Evolutionary conservation across 1,140 invertebrate species (phyloP), one percentile per base, ranked within the genome.

Genomic region (Macrobrachium nipponense): DNA sequence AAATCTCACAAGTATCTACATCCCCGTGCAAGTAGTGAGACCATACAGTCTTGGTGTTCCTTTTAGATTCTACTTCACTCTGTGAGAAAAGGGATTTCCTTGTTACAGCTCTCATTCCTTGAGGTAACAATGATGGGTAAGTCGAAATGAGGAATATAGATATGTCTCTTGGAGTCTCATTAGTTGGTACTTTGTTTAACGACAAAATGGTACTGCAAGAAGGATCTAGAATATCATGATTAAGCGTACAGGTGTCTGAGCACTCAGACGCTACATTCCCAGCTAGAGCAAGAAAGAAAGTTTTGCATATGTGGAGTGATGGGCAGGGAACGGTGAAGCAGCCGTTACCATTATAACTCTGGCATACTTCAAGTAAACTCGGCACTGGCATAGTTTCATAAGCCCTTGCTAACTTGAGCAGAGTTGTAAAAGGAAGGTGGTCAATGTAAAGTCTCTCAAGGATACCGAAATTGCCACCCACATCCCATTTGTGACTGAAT

Each of bases 111-210:
- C 27, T 36, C 27, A 4, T 36, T 36, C 27, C 27, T 36, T 36
- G 27, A 36, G 27, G 27, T 36, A 36, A 36, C 27, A 36, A 36
- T 36, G 27, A 1, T 36, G 81, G 81, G 27, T 80, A 72, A 36
- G 66, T 59, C 2, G 18, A 23, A 0, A 80, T 18, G 0, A 73
- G 27, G 10, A 77, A 27, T 51, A 80, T 72, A 11, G 60, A 27
- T 23, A 80, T 70, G 66, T 86, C 83, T 77, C 66, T 75, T n/a
- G 76, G 75, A 7, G 76, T 58, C 66, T 80, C 75, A 15, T 86
- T 86, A 11, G 60, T 43, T n/a, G 83, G 64, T 6, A 86, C 5
- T 17, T 70, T 27, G 61, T 79, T 51, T 0, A 51, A n/a, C 27
- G 72, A 60, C n/a, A 86, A 68, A 14, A 86, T 76, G n/a, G 36